Base-by-base conservation (phyloP, 2,113 vertebrate species). In the Hiodon tergisus region DNA sequence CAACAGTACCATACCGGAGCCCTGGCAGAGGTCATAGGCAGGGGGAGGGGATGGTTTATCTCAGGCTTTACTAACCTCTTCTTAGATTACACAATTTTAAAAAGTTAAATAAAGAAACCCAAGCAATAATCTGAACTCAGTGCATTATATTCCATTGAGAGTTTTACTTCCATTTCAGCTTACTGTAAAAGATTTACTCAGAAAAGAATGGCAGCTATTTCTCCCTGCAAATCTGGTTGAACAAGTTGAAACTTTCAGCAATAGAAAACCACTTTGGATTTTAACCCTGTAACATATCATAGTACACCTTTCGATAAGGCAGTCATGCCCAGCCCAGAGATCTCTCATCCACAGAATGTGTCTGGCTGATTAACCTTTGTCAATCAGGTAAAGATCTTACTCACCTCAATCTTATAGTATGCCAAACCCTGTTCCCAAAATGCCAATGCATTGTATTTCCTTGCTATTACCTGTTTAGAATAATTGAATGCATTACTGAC, bases 161-260 rank as follows among this genome's bases (percentile, higher is more conserved):
- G 17, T 16, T 76, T 69, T 17, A 70, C 14, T 75, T 14, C 11
- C 48, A 17, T 69, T 31, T 51, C 51, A n/a, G 31, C 54, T 71
- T 59, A 53, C 57, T 17, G 16, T 72, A 77, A 71, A 65, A 7
- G 13, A 9, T 62, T 5, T 5, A 53, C 17, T 66, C 46, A 3
- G 46, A 14, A 76, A 71, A 10, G 48, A 73, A 77, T 14, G 54
- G 11, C 9, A 59, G 50, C 51, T 69, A 62, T 53, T 71, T 67
- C 9, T 50, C 61, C 69, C 6, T 65, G 78, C 67, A 72, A 50
- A 58, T 75, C 82, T 77, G 82, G 80, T 81, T 61, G 1, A 17
- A 77, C 79, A 72, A 75, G 79, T 79, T 81, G 69, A 62, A 31
- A 67, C 4, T 63, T 71, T 59, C 47, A 72, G 11, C n/a, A 71